These are phyloP conservation scores for Pyrrhia umbra DNA, from an alignment of 2,888 invertebrate genomes.

Conservation along the genomic window DNA sequence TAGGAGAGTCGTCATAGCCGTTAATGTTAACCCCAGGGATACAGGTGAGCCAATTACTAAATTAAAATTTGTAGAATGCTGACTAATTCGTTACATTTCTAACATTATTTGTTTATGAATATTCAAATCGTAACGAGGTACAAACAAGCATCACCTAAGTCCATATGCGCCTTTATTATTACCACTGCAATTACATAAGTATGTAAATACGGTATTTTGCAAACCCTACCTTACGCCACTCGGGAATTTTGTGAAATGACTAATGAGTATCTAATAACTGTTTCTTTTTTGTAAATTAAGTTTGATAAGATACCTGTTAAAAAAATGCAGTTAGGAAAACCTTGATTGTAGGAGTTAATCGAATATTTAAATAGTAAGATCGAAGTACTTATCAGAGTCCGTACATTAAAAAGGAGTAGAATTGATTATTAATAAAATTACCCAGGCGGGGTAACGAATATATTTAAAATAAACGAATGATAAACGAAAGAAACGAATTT, in stretches of 20 bases:
- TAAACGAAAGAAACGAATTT: no score
- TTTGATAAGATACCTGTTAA: not conserved
- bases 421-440: no score
- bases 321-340: no score
- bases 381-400: no score
- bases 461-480: no score
- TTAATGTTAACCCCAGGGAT: slow-evolving; percentile 60
- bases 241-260: slow-evolving; percentile 1
- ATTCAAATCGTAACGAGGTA: slow-evolving; percentile 55
- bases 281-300: not conserved
- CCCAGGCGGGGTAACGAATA: no score
- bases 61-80: slow-evolving; percentile 63
- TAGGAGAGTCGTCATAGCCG: slow-evolving; percentile 44
- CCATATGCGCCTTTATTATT: slow-evolving; percentile 18
- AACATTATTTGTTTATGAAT: slow-evolving; percentile 51
- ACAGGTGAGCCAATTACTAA: slow-evolving; percentile 62
- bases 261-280: not conserved
- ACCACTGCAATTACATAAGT: slow-evolving; percentile 19
- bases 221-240: slow-evolving; percentile 25
- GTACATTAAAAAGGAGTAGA: no score
- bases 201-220: slow-evolving; percentile 14
- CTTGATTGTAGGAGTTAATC: no score
- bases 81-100: slow-evolving; percentile 56
- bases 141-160: slow-evolving; percentile 1
- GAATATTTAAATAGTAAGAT: no score